phyloP scores from a whole-genome alignment of 2,888 invertebrate genomes.

The Bugula neritina region DNA sequence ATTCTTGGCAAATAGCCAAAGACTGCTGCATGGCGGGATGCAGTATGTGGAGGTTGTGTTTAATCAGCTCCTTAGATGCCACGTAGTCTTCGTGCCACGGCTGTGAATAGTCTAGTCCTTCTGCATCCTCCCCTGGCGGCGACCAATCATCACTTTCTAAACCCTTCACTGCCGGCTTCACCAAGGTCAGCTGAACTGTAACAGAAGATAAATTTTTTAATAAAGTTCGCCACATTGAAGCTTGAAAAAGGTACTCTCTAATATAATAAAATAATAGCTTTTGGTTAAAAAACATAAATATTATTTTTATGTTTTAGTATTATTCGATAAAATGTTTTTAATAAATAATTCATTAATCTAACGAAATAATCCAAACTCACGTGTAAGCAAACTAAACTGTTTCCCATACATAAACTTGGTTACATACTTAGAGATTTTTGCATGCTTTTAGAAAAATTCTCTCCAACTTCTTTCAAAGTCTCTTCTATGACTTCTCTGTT shows the following conservation, averaged over 20 bases:
- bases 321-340: too few relatives aligned
- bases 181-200: conserved; percentile 50
- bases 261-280: too few relatives aligned
- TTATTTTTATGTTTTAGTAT: too few relatives aligned
- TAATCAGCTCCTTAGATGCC: conserved; percentile 38
- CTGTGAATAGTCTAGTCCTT: conserved; percentile 50
- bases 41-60: conserved; percentile 45
- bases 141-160: conserved; percentile 48
- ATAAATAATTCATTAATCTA: too few relatives aligned
- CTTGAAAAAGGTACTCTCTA: too few relatives aligned
- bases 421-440: conserved; percentile 51
- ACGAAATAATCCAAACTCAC: too few relatives aligned
- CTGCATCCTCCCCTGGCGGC: conserved; percentile 46
- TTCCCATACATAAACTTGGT: neutral
- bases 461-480: conserved; percentile 44
- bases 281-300: too few relatives aligned
- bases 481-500: conserved; percentile 40
- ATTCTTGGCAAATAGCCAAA: conserved; percentile 48
- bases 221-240: too few relatives aligned
- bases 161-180: conserved; percentile 49
- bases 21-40: conserved; percentile 52
- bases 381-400: too few relatives aligned
- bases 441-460: conserved; percentile 49
- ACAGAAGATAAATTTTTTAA: too few relatives aligned
- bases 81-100: conserved; percentile 50